A percentile compares a stretch with the other conserved stretches of the same genome.
These are phyloP conservation scores for Epinotia nisella DNA, from an alignment of 2,888 invertebrate species.

Conservation along the genomic window DNA sequence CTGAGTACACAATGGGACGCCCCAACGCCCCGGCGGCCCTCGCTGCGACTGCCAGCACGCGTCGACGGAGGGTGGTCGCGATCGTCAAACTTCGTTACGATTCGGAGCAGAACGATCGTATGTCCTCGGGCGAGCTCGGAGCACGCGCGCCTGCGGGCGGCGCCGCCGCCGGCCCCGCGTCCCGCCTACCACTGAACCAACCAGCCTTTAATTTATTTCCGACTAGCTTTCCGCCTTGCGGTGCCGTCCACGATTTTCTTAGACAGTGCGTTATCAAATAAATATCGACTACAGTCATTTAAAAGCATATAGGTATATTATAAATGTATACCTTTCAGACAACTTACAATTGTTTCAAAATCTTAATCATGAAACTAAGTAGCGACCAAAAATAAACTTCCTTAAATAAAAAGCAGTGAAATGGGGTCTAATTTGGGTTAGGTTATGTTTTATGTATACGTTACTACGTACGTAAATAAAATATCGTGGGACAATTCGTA, in stretches of 20 bases:
- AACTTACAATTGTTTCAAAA: not conserved
- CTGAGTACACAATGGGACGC: constrained; percentile 72
- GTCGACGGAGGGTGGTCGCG: constrained; percentile 79
- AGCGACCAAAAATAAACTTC: not conserved
- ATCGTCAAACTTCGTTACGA: constrained; percentile 82
- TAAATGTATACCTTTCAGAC: not conserved
- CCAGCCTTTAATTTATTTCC: constrained; percentile 71
- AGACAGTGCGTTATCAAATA: constrained; percentile 19
- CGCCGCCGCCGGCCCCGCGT: constrained; percentile 71
- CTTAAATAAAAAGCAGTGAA: not conserved
- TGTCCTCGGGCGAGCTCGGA: constrained; percentile 79
- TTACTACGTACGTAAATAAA: not conserved
- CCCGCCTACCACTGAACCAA: constrained; percentile 59
- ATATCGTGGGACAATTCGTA: no score
- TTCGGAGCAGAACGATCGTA: constrained; percentile 80
- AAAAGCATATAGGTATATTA: not conserved
- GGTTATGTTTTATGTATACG: constrained; percentile 2
- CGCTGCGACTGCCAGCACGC: constrained; percentile 82
- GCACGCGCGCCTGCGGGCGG: constrained; percentile 82
- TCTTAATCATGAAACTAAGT: not conserved
- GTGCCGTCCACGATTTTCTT: constrained; percentile 28
- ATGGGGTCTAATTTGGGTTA: not conserved
- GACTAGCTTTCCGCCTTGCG: constrained; percentile 46
- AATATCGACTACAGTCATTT: constrained; percentile 2
- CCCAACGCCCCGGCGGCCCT: constrained; percentile 81